Conservation (phyloP, 92 coral and sea anemone species). For the Porites rus region DNA sequence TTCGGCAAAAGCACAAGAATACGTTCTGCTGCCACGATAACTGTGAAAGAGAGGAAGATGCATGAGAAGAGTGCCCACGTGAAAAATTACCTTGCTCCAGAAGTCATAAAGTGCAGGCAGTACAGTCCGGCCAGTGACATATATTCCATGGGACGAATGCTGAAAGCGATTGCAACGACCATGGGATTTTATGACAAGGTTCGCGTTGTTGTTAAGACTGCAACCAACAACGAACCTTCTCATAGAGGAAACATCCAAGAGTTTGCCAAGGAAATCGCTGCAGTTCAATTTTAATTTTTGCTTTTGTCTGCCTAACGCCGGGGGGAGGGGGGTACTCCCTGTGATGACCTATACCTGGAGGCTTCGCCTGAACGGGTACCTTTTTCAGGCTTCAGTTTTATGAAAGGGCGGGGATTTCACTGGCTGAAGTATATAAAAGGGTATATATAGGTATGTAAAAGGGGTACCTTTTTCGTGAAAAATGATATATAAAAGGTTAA, state of each 20-base stretch:
- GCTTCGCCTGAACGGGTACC: too few relatives aligned
- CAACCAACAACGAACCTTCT: neutral
- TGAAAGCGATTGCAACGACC: slow-evolving; percentile 4
- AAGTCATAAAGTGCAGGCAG: slow-evolving; percentile 10
- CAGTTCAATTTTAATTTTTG: slow-evolving; percentile 10
- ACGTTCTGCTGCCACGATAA: slow-evolving; percentile 10
- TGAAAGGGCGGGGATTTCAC: too few relatives aligned
- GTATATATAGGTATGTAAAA: too few relatives aligned
- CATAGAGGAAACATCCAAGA: neutral
- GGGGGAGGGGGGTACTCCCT: too few relatives aligned
- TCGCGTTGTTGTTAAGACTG: slow-evolving; percentile 5
- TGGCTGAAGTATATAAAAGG: too few relatives aligned
- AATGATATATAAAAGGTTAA: too few relatives aligned
- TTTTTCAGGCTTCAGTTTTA: too few relatives aligned
- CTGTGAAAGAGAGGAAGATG: slow-evolving; percentile 1
- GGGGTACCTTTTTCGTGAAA: too few relatives aligned
- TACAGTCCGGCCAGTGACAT: slow-evolving; percentile 37
- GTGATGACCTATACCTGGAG: too few relatives aligned
- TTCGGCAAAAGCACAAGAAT: slow-evolving; percentile 24
- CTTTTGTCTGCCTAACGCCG: too few relatives aligned
- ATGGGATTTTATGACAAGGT: slow-evolving; percentile 25
- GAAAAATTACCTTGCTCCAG: slow-evolving; percentile 39
- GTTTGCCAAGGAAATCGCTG: neutral
- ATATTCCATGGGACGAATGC: slow-evolving; percentile 31
- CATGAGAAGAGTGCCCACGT: slow-evolving; percentile 6